These are phyloP conservation scores for Chelmon rostratus DNA, from an alignment of 2,797 vertebrate genomes.

Conservation along the genomic window DNA sequence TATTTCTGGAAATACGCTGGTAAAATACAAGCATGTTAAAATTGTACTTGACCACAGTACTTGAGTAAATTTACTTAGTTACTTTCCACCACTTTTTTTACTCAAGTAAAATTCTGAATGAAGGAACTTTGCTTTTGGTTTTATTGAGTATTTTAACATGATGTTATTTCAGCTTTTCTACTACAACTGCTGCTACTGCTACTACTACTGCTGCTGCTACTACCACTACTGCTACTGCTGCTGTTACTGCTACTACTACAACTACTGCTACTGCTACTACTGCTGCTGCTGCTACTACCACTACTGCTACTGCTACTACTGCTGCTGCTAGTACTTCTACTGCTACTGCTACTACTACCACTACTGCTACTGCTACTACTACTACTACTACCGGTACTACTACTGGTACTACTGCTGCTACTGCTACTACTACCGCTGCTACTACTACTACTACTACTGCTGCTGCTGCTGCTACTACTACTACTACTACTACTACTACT, in stretches of 20 bases:
- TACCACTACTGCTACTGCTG: not conserved
- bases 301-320: not conserved
- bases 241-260: not conserved
- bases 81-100: too few relatives aligned
- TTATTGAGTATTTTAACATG: not conserved
- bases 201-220: not conserved
- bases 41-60: too few relatives aligned
- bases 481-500: not conserved
- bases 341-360: too few relatives aligned
- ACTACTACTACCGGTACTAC: not conserved
- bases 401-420: not conserved
- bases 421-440: not conserved
- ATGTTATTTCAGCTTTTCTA: not conserved
- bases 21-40: not conserved
- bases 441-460: too few relatives aligned
- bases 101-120: not conserved
- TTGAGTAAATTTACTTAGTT: too few relatives aligned
- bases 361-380: not conserved
- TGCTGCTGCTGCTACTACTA: not conserved
- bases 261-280: not conserved
- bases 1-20: too few relatives aligned
- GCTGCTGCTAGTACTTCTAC: not conserved
- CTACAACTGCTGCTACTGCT: not conserved
- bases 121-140: not conserved
- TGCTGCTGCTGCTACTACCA: not conserved